Conservation (phyloP, 64 coral and sea anemone genomes). For the Dendrophyllia cribrosa region DNA sequence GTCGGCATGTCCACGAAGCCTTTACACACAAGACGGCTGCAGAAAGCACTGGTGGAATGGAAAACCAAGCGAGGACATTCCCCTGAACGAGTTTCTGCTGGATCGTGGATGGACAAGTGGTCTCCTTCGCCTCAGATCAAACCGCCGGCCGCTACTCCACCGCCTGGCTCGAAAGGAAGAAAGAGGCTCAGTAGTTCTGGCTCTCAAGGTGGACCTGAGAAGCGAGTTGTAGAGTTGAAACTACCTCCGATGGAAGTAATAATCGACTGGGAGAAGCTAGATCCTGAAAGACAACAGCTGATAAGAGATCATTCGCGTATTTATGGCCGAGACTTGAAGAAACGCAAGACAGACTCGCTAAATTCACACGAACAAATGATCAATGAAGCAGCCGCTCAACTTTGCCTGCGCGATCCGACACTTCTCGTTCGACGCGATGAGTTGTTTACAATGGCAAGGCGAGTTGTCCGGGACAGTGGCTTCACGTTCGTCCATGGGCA, state of each 20-base stretch:
- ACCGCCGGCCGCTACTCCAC: conserved; percentile 46
- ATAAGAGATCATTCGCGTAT: conserved; percentile 97
- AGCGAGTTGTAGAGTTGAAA: conserved; percentile 97
- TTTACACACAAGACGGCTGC: conserved; percentile 92
- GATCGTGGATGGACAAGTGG: conserved; percentile 95
- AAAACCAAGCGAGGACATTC: conserved; percentile 77
- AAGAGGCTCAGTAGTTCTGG: conserved; percentile 63
- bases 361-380: conserved; percentile 99
- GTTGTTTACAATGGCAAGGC: conserved; percentile 97
- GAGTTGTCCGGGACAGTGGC: conserved; percentile 96
- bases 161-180: conserved; percentile 30
- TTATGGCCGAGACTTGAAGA: conserved; percentile 97
- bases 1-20: conserved; percentile 99
- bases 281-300: conserved; percentile 95
- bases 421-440: conserved; percentile 96
- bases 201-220: conserved; percentile 60
- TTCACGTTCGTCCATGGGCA: conserved; percentile 99
- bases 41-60: conserved; percentile 98
- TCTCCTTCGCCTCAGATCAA: conserved; percentile 69
- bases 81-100: neutral
- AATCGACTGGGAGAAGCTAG: conserved; percentile 99
- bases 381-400: conserved; percentile 98
- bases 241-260: conserved; percentile 99
- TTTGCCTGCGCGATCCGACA: conserved; percentile 97
- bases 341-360: conserved; percentile 84